These are phyloP conservation scores for Camelus bactrianus DNA, from an alignment of 2,113 vertebrate genomes.

Conservation along the genomic window DNA sequence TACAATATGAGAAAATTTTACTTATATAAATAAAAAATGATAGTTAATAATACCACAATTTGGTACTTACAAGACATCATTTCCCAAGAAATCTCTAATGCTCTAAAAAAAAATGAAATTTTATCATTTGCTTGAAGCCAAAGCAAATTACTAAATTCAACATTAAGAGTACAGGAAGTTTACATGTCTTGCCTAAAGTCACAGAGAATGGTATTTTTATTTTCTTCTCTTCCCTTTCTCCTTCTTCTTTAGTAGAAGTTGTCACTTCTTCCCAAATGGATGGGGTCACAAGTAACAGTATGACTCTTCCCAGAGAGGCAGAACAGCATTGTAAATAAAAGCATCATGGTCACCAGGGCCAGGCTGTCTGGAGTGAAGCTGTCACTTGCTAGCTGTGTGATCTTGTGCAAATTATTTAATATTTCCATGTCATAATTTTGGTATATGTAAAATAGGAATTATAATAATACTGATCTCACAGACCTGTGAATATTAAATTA, in stretches of 20 bases:
- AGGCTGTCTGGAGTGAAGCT: not conserved
- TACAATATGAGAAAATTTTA: slow-evolving; percentile 7
- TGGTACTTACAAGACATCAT: slow-evolving; percentile 11
- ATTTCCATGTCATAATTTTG: not conserved
- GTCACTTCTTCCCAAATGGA: not conserved
- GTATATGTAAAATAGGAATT: not conserved
- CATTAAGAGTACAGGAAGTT: not conserved
- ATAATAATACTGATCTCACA: not conserved
- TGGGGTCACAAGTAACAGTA: not conserved
- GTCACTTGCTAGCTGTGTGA: not conserved
- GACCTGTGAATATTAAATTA: not conserved
- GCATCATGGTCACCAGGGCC: not conserved
- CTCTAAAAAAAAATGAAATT: slow-evolving; percentile 56
- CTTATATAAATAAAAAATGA: slow-evolving; percentile 52
- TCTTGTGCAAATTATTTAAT: not conserved
- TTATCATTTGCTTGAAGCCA: slow-evolving; percentile 67
- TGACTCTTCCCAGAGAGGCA: not conserved
- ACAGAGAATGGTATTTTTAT: not conserved
- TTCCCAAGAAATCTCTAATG: not conserved
- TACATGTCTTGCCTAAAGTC: not conserved
- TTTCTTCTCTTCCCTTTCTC: not conserved
- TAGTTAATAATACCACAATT: slow-evolving; percentile 1
- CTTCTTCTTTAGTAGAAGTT: not conserved
- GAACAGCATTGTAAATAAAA: not conserved
- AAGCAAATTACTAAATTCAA: slow-evolving; percentile 24